These are phyloP conservation scores for Lithobates pipiens DNA, from an alignment of 2,797 vertebrate species.

Conservation along the genomic window DNA sequence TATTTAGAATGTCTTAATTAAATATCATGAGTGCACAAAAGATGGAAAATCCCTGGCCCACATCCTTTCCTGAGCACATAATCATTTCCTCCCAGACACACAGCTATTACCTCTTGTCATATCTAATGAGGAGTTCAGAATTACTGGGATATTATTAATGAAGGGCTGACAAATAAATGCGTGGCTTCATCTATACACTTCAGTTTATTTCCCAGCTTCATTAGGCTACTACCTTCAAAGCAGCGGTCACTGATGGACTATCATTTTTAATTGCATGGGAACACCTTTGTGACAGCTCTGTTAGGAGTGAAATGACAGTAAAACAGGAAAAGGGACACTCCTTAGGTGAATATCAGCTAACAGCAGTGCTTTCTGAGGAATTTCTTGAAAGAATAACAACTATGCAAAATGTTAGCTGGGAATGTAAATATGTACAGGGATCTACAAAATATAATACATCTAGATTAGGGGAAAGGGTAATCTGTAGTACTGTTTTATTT, in stretches of 20 bases:
- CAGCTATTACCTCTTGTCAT: slow-evolving; percentile 57
- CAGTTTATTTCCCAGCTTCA: slow-evolving; percentile 44
- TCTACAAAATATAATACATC: background rate
- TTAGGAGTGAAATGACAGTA: slow-evolving; percentile 1
- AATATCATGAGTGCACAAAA: slow-evolving; percentile 30
- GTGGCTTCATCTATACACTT: slow-evolving; percentile 42
- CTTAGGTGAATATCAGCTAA: background rate
- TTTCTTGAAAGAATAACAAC: background rate
- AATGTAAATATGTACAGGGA: background rate
- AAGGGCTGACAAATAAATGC: slow-evolving; percentile 54
- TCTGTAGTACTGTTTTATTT: too few species aligned
- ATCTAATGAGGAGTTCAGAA: slow-evolving; percentile 56
- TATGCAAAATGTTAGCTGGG: background rate
- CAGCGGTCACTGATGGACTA: slow-evolving; percentile 2
- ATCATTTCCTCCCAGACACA: slow-evolving; percentile 53
- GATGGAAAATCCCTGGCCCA: slow-evolving; percentile 45
- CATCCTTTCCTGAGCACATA: slow-evolving; percentile 54
- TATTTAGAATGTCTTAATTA: slow-evolving; percentile 33
- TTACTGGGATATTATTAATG: slow-evolving; percentile 59
- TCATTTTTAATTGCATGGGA: slow-evolving; percentile 18
- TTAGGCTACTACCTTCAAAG: slow-evolving; percentile 31
- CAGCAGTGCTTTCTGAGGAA: background rate
- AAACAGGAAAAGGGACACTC: background rate
- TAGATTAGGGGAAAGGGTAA: too few species aligned
- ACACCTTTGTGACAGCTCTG: slow-evolving; percentile 31